Base-by-base conservation (phyloP, 2,888 invertebrate genomes). In the Carabus problematicus region DNA sequence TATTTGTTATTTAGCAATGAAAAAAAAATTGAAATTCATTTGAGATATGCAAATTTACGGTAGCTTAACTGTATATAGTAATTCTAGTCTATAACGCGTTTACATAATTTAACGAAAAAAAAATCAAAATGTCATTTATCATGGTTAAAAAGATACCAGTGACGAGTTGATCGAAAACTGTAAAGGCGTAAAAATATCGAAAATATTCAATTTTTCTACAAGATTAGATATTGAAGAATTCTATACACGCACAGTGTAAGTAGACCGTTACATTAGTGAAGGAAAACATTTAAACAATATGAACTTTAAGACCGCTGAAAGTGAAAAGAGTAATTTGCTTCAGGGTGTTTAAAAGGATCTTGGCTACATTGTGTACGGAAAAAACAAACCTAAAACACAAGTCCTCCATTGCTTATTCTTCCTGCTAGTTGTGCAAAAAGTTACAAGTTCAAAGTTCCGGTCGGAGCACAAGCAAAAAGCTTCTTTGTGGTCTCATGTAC, bases 331-430 rank as follows among this genome's bases (percentile, higher is more conserved):
- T 45, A 64, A 56, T 64, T 56, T 55, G 64, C 64, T 56, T 56
- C 47, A 14, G 47, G 64, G 16, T 45, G 39, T 39, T 58, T 45
- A 64, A 64, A 64, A 54, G 64, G 56, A 56, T 56, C 16, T 56
- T 64, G 43, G 45, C 42, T 41, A 14, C 43, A 39, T 52, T 54
- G 40, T 42, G 40, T 11, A 42, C 19, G 66, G 47, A 66, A 19
- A 52, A 66, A 66, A 58, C 56, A 66, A 42, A 56, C 19, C 43
- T 40, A 55, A 12, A 49, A 64, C 64, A 56, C 56, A 55, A 64
- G 56, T 64, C 47, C 47, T 66, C 66, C 66, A 66, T 66, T 66
- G 66, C 59, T 59, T 66, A 58, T 58, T 66, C 64, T 56, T 64
- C 45, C 55, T 11, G 39, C 56, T 64, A 64, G 56, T 64, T 64